Base-by-base conservation (phyloP, 2,797 vertebrate genomes). In the Xerus rutilus region DNA sequence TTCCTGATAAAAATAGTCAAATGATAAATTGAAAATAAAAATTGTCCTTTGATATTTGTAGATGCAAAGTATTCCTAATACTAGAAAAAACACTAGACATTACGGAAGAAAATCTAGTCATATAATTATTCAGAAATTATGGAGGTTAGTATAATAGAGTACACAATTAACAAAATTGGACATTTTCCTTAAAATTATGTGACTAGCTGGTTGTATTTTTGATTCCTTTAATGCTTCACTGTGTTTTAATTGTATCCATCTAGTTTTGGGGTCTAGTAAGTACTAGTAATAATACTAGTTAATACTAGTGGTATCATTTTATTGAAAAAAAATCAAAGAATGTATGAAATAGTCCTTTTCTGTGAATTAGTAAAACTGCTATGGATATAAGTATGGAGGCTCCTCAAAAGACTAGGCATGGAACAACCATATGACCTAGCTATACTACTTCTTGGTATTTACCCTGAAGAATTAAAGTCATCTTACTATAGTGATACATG, bases 261-360 rank as follows among this genome's bases (percentile, higher is more conserved):
- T 89, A 77, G 35, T 65, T 76, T 73, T 47, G 5, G 32, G 35
- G 10, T 30, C 32, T 69, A 57, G 5, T 82, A 92, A 93, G 45
- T 85, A 91, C 32, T 30, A 9, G 47, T 78, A 54, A 7, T 57
- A 57, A 21, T 57, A 57, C 57, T 52, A 52, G 52, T 52, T 14
- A 52, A 52, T 12, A 88, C 25, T 30, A 6, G 54, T 78, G 65
- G 67, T 47, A 70, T 32, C n/a, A 43, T 32, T 84, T 96, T 59
- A 69, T 13, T 88, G 78, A 35, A 72, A 92, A 89, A 96, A 82
- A 84, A 47, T 39, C 5, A 79, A 76, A 69, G 49, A 92, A 89
- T 62, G 6, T 88, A 78, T 87, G 77, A 90, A 64, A 89, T 49
- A 92, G 28, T 54, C 15, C 17, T 54, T 54, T 54, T 54, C 15